Evolutionary conservation across 2,888 invertebrate genomes (phyloP), one percentile per base, ranked within the genome.

Genomic region (Lymantria dispar): DNA sequence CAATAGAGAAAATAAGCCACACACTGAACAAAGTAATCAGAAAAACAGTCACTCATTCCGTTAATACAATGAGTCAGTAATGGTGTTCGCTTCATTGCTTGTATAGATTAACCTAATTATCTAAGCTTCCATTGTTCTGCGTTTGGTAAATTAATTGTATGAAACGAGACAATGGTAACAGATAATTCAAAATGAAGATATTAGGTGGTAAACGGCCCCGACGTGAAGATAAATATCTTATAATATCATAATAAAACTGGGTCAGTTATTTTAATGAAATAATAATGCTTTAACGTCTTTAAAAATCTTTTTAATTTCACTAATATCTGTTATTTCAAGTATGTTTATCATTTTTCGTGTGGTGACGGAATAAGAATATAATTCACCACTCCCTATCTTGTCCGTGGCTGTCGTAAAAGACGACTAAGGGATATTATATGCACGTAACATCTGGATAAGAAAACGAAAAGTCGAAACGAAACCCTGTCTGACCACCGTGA

Each of bases 81-180:
- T 47, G 46, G 39, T 42, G 45, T 14, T 41, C 39, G 38, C 43
- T 45, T 29, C 55, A 58, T 56, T 62, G 56, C 52, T 54, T 54
- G 54, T 50, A 39, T 39, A 56, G 49, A 61, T 65, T 54, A 60
- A 54, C 48, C 53, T 54, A 40, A 57, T 60, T 64, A 62, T 48
- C 48, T 40, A 8, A 22, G 30, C 33, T 43, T 40, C 48, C 43
- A 43, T 47, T 46, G 44, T 50, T 33, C 33, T 38, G 37, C 5
- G 30, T 3, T 33, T 7, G 8, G 31, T 22, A 15, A 42, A 37
- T 37, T 55, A 50, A 53, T 50, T 14, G 44, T 15, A 55, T 45
- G 52, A 60, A 48, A 41, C 30, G 47, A 56, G 42, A 51, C 45
- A 50, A 53, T 52, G 48, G 45, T 33, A 14, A 41, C 40, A n/a